A percentile compares a stretch with the other conserved stretches of the same genome.
These are phyloP conservation scores for Drosophila subsilvestris DNA, from an alignment of 2,888 invertebrate genomes.

Conservation along the genomic window DNA sequence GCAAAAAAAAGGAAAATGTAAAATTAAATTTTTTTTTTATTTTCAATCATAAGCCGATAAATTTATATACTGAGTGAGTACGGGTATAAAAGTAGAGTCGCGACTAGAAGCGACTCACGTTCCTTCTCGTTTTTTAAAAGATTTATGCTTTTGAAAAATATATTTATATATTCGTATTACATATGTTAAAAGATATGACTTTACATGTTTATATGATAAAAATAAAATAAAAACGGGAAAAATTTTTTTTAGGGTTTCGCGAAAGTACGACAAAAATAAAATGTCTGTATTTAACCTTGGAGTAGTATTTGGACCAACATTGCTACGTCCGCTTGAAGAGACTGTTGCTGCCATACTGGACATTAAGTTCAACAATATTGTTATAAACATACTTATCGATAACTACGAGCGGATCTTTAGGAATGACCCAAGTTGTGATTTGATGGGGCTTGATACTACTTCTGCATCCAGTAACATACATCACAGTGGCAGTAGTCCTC, in stretches of 20 bases:
- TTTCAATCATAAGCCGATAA: too few relatives aligned
- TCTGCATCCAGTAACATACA: slow-evolving; percentile 30
- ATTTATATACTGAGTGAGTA: too few relatives aligned
- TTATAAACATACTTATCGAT: slow-evolving; percentile 97
- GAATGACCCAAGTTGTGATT: slow-evolving; percentile 79
- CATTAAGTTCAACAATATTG: slow-evolving; percentile 99
- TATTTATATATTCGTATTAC: neutral
- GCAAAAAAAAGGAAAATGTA: too few relatives aligned
- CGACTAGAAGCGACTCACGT: too few relatives aligned
- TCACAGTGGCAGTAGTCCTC: slow-evolving; percentile 77
- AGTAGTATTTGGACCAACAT: slow-evolving; percentile 98
- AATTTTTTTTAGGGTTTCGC: slow-evolving; percentile 88
- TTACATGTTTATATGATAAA: neutral
- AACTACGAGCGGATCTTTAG: slow-evolving; percentile 91
- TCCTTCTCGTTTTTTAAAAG: too few relatives aligned
- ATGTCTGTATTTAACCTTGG: slow-evolving; percentile 99
- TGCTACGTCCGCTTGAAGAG: slow-evolving; percentile 97
- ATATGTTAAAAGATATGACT: neutral
- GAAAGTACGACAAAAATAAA: slow-evolving; percentile 93
- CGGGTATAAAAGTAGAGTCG: too few relatives aligned
- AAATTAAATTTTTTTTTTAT: too few relatives aligned
- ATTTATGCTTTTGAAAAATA: neutral
- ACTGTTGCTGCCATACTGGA: slow-evolving; percentile 99
- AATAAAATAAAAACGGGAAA: neutral
- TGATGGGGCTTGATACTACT: slow-evolving; percentile 17